Base-by-base conservation (phyloP, 2,888 invertebrate species). In the Meta bourneti region DNA sequence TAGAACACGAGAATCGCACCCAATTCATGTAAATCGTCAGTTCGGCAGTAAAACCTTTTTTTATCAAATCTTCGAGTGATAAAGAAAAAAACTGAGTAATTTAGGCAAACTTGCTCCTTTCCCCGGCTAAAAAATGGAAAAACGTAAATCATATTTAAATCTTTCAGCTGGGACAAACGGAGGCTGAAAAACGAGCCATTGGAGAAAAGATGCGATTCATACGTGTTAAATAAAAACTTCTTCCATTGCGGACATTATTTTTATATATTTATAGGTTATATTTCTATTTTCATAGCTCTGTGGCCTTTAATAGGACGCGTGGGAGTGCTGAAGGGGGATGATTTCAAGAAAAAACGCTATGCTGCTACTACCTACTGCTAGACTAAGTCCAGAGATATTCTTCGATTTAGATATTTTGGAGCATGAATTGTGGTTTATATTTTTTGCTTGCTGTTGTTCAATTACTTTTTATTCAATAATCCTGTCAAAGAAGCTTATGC, bases 221-320 rank as follows among this genome's bases (percentile, higher is more conserved):
- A 90, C 86, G 91, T 91, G 91, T 91, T 91, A 87, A 91, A 87
- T 91, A 91, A 86, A 90, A 91, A 77, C 75, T 19, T 19, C 51
- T 52, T 69, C 81, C 49, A 77, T 82, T 61, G n/a, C 9, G 19
- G 51, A 79, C 74, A 90, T 81, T 90, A 85, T 79, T 86, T 89
- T 82, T 82, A 89, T 89, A 82, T 81, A 81, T 86, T 89, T 83
- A 83, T 83, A 49, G 69, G 70, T 82, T 48, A 82, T 84, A 87
- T 86, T 87, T 91, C 71, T 87, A 78, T 83, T 87, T 91, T 87
- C 80, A 72, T 82, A 71, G 82, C 80, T 72, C 49, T 52, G 78
- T n/a, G 71, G 49, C 54, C 54, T 75, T 61, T 54, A 91, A 91
- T 87, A 77, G 91, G 82, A 61, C 87, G 6, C 82, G 9, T 11